Percentiles rank a stretch among this genome's conserved stretches.
Conservation (phyloP, 1,140 invertebrate species). For the Drosophila burlai region DNA sequence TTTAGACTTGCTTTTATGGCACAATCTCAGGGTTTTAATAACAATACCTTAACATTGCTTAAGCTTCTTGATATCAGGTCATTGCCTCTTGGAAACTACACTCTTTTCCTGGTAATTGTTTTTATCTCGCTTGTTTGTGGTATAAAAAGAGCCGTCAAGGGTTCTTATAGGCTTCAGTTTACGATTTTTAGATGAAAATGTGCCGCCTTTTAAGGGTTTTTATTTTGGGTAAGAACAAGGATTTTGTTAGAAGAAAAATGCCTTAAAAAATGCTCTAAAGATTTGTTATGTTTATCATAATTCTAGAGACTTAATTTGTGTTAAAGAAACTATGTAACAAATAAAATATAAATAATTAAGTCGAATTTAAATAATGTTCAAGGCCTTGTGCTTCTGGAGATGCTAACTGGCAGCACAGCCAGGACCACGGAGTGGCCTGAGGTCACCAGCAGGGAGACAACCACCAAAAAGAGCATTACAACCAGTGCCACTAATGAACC, state of each 20-base stretch:
- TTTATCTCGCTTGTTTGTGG: not conserved
- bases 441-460: not conserved
- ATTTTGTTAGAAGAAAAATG: too few species aligned
- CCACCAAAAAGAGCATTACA: not conserved
- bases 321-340: too few species aligned
- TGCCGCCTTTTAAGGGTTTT: not conserved
- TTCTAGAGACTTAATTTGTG: too few species aligned
- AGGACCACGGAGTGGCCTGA: slow-evolving; percentile 6
- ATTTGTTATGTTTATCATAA: too few species aligned
- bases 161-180: not conserved
- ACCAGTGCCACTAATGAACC: not conserved
- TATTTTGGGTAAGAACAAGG: not conserved
- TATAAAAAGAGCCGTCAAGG: not conserved
- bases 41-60: not conserved
- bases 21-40: not conserved
- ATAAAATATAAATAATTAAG: too few species aligned
- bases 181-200: not conserved
- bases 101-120: not conserved
- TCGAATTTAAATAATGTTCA: too few species aligned
- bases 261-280: too few species aligned
- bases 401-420: not conserved
- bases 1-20: not conserved
- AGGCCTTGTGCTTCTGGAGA: not conserved
- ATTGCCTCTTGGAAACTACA: not conserved
- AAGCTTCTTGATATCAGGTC: not conserved